Base-by-base conservation (phyloP, 2,888 invertebrate species). In the Brassicogethes aeneus region DNA sequence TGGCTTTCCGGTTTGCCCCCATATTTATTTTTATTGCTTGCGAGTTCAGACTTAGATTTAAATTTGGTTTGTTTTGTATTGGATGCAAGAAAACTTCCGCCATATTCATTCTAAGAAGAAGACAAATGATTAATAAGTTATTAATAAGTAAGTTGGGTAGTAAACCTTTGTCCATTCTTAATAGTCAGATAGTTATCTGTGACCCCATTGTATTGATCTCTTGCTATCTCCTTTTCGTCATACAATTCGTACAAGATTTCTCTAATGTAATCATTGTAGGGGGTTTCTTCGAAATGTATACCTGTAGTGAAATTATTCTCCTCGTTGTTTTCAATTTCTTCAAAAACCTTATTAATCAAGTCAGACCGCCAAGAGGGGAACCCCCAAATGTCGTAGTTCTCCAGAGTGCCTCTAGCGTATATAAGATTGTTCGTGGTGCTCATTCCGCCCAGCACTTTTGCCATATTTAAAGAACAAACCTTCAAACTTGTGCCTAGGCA, bases 351-450 rank as follows among this genome's bases (percentile, higher is more conserved):
- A 7, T 23, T 5, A 5, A 23, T 10, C 23, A 23, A 23, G 10
- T 5, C 23, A 23, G 5, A 5, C 10, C 10, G 5, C 23, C 23
- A 23, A 10, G 23, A 7, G 23, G 5, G 5, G 23, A 87, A 85
- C 0, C 89, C 70, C 84, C 85, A 85, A 0, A 65, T 56, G 53
- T 85, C 76, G 54, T 74, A 85, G 57, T 85, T 83, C 10, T 47
- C 39, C 2, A 56, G 54, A 60, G 79, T 77, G 0, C 84, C 84
- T 3, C 77, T 68, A 0, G 79, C 58, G 56, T 83, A 79, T 0
- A 81, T 41, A 79, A 83, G 79, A 8, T 70, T 77, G 60, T 84
- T 84, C 2, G 80, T 70, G 0, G 70, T 68, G n/a, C 79, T 77
- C 1, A 73, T 70, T 0, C 85, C 85, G 0, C 85, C 85, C 14